A percentile compares a stretch with the other conserved stretches of the same genome.
Conservation (phyloP, 53 echinoderm and acorn worm species). For the Glandiceps talaboti region DNA sequence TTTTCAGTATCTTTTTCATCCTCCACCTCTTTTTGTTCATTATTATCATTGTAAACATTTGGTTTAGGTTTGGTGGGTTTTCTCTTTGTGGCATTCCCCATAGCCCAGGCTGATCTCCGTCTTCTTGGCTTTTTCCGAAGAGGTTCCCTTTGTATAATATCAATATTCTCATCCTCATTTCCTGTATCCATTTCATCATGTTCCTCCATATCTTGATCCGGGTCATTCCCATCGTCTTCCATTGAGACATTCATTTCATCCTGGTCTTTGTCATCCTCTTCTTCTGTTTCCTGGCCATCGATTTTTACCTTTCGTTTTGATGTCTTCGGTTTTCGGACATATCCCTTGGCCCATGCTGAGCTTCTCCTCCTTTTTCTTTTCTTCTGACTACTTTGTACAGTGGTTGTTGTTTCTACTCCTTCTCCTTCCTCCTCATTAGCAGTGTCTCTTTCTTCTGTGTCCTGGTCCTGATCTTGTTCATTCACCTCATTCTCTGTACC, state of each 20-base stretch:
- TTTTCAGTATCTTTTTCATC: no score
- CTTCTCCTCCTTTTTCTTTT: not conserved
- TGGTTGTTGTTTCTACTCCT: conserved; percentile 14
- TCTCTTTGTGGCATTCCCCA: no score
- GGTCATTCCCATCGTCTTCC: not conserved
- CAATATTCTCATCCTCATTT: not conserved
- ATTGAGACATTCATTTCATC: not conserved
- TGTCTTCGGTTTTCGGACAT: not conserved
- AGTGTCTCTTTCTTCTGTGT: not conserved
- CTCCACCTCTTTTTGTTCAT: no score
- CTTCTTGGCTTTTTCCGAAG: no score
- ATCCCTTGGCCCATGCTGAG: not conserved
- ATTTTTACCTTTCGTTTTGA: not conserved
- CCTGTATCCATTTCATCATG: no score
- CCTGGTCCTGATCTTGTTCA: not conserved
- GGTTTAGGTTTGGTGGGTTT: not conserved
- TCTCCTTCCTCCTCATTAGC: not conserved
- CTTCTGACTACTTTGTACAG: conserved; percentile 17
- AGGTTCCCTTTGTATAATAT: not conserved
- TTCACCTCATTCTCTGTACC: conserved; percentile 5
- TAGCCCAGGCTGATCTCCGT: no score
- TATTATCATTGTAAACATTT: no score
- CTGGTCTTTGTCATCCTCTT: not conserved
- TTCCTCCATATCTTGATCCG: no score
- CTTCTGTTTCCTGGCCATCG: not conserved